Percentiles rank a stretch among this genome's conserved stretches.
These are phyloP conservation scores for Python bivittatus DNA, from an alignment of 2,113 vertebrate species.

Conservation along the genomic window DNA sequence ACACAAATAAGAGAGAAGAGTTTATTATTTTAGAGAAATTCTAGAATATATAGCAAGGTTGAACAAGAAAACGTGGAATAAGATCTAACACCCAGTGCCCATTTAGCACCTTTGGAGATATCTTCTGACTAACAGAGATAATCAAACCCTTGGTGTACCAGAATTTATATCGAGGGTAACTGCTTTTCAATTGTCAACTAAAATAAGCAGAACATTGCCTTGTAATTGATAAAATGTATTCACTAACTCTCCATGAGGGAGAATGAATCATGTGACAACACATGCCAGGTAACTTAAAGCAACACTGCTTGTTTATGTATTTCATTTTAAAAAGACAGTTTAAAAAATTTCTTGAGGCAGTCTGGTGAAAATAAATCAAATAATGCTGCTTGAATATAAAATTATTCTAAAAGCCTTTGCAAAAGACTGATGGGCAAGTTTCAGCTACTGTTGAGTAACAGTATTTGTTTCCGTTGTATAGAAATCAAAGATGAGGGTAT, in stretches of 20 bases:
- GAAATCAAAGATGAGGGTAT: slow-evolving; percentile 70
- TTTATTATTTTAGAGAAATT: slow-evolving; percentile 92
- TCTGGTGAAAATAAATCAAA: slow-evolving; percentile 27
- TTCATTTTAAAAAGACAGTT: slow-evolving; percentile 28
- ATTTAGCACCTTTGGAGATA: slow-evolving; percentile 76
- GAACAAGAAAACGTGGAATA: slow-evolving; percentile 80
- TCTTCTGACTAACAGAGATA: slow-evolving; percentile 62
- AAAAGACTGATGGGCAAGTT: slow-evolving; percentile 12
- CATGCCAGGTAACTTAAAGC: slow-evolving; percentile 8
- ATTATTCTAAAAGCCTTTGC: slow-evolving; percentile 10
- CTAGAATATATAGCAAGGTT: slow-evolving; percentile 83
- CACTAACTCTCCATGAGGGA: slow-evolving; percentile 33
- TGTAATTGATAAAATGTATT: slow-evolving; percentile 32
- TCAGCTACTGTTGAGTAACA: slow-evolving; percentile 15
- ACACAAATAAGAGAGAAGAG: slow-evolving; percentile 99
- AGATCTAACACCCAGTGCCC: slow-evolving; percentile 79
- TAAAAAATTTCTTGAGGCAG: slow-evolving; percentile 29
- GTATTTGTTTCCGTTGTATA: not conserved
- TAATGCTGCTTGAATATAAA: slow-evolving; percentile 44
- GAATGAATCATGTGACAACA: slow-evolving; percentile 48
- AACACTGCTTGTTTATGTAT: slow-evolving; percentile 14
- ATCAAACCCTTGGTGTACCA: slow-evolving; percentile 81
- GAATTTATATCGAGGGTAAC: slow-evolving; percentile 40
- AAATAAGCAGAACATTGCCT: not conserved
- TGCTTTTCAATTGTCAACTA: slow-evolving; percentile 32